Base-by-base conservation (phyloP, 2,888 invertebrate species). In the Pterostichus niger region DNA sequence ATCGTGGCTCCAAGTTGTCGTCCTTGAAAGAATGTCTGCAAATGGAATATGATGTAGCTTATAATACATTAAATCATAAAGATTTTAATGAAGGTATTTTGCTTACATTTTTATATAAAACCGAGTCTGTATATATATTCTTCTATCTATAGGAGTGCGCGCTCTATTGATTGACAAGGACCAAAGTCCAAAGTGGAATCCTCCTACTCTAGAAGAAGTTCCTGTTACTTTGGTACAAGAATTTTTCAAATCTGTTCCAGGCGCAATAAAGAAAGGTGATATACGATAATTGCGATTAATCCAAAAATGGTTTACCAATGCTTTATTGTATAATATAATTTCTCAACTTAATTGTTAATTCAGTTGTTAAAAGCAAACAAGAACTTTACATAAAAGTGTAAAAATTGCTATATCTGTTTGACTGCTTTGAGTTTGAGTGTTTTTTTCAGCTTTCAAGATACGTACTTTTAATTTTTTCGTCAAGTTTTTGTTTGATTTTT, bases 81-180 rank as follows among this genome's bases (percentile, higher is more conserved):
- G 97, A 98, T 89, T 97, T 98, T 89, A 94, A 93, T 87, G 97
- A 97, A 93, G 96, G 96, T 95, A 88, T 35, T 82, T 13, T 54
- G 9, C n/a, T 7, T 54, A 17, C 9, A 40, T 35, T 68, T 4
- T 68, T 35, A 6, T 13, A 11, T 33, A 24, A 7, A 6, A 68
- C 7, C 9, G 35, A 9, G 40, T 40, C 10, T 15, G 10, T 68
- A 15, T 15, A 15, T 15, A 68, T 40, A 15, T 68, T 44, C 15
- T 71, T 68, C 6, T 35, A 24, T n/a, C 10, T 44, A 7, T 90
- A 97, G 98, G 99, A 84, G 96, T 97, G 0, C 92, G 97, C 84
- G 97, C 97, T 0, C 89, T 97, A 0, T 91, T 99, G 56, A 94
- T 99, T 85, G 99, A 99, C 89, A 99, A 98, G 90, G 98, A 98